Conservation (phyloP, 2,797 vertebrate species). For the Rhabdomys pumilio region DNA sequence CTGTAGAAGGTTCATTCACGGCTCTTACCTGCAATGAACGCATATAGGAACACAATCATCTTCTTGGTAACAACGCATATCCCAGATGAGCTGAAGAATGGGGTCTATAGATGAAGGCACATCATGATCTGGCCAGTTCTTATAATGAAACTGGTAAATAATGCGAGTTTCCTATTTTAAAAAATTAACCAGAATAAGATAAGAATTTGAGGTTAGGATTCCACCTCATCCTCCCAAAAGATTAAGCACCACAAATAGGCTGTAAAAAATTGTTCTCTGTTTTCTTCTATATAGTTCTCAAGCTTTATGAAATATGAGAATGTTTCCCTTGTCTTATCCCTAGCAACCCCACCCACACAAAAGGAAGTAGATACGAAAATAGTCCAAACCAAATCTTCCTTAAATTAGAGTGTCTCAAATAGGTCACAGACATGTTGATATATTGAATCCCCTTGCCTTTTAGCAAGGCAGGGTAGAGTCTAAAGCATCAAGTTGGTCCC, state of each 20-base stretch:
- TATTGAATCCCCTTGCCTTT: background rate
- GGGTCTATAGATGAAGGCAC: slow-evolving; percentile 94
- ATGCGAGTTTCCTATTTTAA: slow-evolving; percentile 91
- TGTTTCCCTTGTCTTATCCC: background rate
- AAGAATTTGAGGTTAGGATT: background rate
- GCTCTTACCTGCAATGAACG: slow-evolving; percentile 96
- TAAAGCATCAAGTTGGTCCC: background rate
- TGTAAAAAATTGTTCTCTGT: background rate
- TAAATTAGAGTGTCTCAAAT: background rate
- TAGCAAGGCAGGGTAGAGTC: background rate
- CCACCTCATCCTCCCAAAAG: slow-evolving; percentile 1
- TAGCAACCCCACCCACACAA: slow-evolving; percentile 1
- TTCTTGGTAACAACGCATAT: slow-evolving; percentile 93
- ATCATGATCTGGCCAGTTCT: slow-evolving; percentile 98
- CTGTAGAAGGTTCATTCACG: background rate
- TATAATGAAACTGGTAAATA: slow-evolving; percentile 96
- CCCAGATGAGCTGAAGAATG: slow-evolving; percentile 95
- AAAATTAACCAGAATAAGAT: slow-evolving; percentile 58
- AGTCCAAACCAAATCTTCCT: slow-evolving; percentile 32
- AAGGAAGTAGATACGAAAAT: slow-evolving; percentile 18
- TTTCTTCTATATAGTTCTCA: slow-evolving; percentile 8
- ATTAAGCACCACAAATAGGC: background rate
- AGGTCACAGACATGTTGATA: background rate
- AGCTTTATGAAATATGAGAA: background rate
- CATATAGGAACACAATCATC: slow-evolving; percentile 94